Base-by-base conservation (phyloP, 2,888 invertebrate species). In the Orthonychiurus folsomi region DNA sequence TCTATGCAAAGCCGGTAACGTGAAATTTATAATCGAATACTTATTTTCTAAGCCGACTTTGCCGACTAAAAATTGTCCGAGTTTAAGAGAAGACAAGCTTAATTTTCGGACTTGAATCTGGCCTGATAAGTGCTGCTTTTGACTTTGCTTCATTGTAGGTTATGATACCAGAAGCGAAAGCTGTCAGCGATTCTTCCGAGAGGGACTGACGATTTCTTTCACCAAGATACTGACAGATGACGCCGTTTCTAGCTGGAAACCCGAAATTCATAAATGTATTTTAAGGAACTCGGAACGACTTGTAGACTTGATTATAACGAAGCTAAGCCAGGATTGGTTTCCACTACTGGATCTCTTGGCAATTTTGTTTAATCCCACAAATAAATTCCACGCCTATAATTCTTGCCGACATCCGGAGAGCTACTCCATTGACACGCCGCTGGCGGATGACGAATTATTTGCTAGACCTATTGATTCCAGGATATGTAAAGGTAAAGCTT, bases 201-300 rank as follows among this genome's bases (percentile, higher is more conserved):
- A 95, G 77, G 93, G 93, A 59, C 82, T 96, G 72, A 92, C 93
- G 66, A 85, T 89, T 72, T 95, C 95, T 60, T 96, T 96, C 79
- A 91, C 91, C 58, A 95, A 95, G 81, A 93, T 96, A 76, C 83
- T 96, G 75, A 94, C 94, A 21, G 96, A 96, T 79, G 96, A 96
- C 79, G 95, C 96, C 60, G 95, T 96, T 59, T 90, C 90, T 75
- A 93, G 93, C 75, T 96, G 96, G 96, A 96, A 95, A 79, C 85
- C 86, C 75, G 95, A 95, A 78, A 96, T 96, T 76, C 95, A 96
- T 78, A 88, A 87, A 77, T 94, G 93, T 80, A 95, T 96, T 73
- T 85, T 92, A 75, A 87, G 89, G 75, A 95, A 95, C 77, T 93
- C 94, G 76, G 87, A 91, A 77, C 88, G 90, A 77, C 83, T 95